phyloP scores from a whole-genome alignment of 2,888 invertebrate genomes.

The Gastrophysa polygoni region DNA sequence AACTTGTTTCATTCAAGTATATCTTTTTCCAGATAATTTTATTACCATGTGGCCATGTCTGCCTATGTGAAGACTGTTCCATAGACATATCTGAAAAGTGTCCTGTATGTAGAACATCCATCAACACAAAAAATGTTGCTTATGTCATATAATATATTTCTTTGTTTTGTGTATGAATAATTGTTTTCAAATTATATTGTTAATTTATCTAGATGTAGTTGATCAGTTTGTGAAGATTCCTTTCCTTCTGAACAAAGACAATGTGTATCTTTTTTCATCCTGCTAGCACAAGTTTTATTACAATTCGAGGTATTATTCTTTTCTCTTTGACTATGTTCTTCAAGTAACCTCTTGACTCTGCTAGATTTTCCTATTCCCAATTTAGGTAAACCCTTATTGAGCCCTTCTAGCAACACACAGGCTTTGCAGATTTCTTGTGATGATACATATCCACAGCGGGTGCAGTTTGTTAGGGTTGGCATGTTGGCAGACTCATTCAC shows the following conservation, averaged over 20 bases:
- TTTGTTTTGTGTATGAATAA: slow-evolving; percentile 5
- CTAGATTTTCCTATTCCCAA: slow-evolving; percentile 90
- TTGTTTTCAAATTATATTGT: slow-evolving; percentile 23
- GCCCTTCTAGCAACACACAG: slow-evolving; percentile 91
- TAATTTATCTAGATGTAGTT: slow-evolving; percentile 23
- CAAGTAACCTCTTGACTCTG: slow-evolving; percentile 72
- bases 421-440: slow-evolving; percentile 97
- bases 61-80: slow-evolving; percentile 84
- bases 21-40: slow-evolving; percentile 79
- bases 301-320: background rate
- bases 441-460: slow-evolving; percentile 86
- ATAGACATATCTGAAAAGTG: slow-evolving; percentile 73
- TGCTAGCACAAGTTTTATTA: slow-evolving; percentile 13
- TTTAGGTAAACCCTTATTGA: slow-evolving; percentile 91
- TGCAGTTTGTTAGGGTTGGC: slow-evolving; percentile 81
- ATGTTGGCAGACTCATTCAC: slow-evolving; percentile 83
- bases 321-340: slow-evolving; percentile 59
- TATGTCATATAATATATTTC: slow-evolving; percentile 68
- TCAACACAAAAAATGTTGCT: slow-evolving; percentile 74
- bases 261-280: slow-evolving; percentile 16
- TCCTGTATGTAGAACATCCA: slow-evolving; percentile 78
- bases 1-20: slow-evolving; percentile 22
- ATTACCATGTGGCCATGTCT: slow-evolving; percentile 89
- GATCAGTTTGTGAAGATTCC: slow-evolving; percentile 23
- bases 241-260: slow-evolving; percentile 29